Evolutionary conservation across 2,888 invertebrate species (phyloP), one percentile per base, ranked within the genome.

Genomic region (Neocrepidodera transversa): DNA sequence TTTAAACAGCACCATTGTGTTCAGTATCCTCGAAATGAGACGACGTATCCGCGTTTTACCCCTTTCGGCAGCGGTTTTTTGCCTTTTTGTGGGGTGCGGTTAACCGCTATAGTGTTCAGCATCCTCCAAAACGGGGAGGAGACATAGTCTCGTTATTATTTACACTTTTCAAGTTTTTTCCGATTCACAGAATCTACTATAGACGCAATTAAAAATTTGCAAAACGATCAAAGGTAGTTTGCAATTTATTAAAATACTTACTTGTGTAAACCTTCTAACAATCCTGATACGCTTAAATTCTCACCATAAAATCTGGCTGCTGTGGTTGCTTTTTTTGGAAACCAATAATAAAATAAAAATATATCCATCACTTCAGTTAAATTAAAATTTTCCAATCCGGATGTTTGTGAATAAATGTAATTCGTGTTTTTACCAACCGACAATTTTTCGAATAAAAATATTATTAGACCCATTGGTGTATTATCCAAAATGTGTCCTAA

Each of bases 391-490:
- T 80, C 77, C 0, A 93, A 76, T 1, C 87, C 89, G 7, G 90
- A 91, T 66, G 91, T 88, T 0, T 79, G 73, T 20, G 78, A 76
- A 17, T 77, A 69, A 40, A 76, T 77, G 72, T 82, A 81, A 0
- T 78, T 72, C 0, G 74, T 73, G 74, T 87, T 82, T 0, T 89
- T 90, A 87, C 90, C 88, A 0, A 86, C 84, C 7, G 89, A 86
- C 79, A 93, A 93, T 76, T 95, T 95, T 71, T 96, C 95, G 2
- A 96, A 78, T 42, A 95, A 90, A 72, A 94, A 96, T 0, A 91
- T 91, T 0, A 93, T 93, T 58, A 96, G 78, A 0, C 93, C 95
- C 0, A 89, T 84, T 0, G 95, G 95, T 0, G 90, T 89, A 68
- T 91, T 89, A 14, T 83, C 81, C 28, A 95, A 76, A 0, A 82